Conservation (phyloP, 2,888 invertebrate genomes). For the Aplocera efformata region DNA sequence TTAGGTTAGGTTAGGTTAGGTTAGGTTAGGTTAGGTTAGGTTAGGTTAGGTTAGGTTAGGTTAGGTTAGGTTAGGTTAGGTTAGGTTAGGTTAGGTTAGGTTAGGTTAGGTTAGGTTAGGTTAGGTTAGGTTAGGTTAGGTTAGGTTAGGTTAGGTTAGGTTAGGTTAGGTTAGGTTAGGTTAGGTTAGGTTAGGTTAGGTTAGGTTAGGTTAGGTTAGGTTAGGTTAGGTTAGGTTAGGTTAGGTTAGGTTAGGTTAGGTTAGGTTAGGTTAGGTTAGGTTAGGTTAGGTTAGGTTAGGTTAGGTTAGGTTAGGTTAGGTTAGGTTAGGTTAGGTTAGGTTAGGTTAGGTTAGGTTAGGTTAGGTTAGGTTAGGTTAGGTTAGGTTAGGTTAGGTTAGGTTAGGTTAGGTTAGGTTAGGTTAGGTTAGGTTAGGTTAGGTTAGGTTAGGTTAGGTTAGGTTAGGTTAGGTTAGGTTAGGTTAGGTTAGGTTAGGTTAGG, state of each 20-base stretch:
- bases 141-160: conserved; percentile 27
- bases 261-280: conserved; percentile 33
- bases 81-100: conserved; percentile 24
- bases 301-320: conserved; percentile 19
- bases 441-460: conserved; percentile 20
- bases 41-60: conserved; percentile 24
- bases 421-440: conserved; percentile 19
- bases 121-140: conserved; percentile 27
- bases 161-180: conserved; percentile 23
- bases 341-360: conserved; percentile 28
- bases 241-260: conserved; percentile 24
- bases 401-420: conserved; percentile 32
- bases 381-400: conserved; percentile 30
- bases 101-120: conserved; percentile 27
- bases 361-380: conserved; percentile 28
- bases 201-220: conserved; percentile 25
- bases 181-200: conserved; percentile 24
- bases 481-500: conserved; percentile 24
- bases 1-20: conserved; percentile 19
- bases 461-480: conserved; percentile 20
- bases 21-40: conserved; percentile 23
- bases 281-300: conserved; percentile 19
- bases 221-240: conserved; percentile 18
- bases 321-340: conserved; percentile 19
- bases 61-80: conserved; percentile 27